Conservation (phyloP, 2,113 vertebrate species). For the Rhodinocichla rosea region DNA sequence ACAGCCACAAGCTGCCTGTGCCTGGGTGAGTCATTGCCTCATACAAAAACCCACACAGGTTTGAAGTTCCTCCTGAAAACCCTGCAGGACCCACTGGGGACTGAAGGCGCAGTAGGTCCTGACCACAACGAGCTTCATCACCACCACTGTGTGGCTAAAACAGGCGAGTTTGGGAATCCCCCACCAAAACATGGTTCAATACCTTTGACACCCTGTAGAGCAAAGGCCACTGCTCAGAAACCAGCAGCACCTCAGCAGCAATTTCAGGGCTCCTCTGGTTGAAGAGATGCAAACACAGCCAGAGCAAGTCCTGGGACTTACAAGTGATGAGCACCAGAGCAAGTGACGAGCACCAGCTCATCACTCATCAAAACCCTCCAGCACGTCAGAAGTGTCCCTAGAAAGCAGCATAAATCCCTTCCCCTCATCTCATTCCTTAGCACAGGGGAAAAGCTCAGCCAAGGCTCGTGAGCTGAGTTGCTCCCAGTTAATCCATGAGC, state of each 20-base stretch:
- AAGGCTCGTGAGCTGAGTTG: background rate
- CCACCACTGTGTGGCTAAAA: background rate
- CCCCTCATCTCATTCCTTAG: background rate
- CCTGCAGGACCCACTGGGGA: background rate
- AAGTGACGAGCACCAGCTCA: background rate
- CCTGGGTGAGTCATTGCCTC: rapidly evolving
- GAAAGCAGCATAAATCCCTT: background rate
- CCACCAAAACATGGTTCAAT: rapidly evolving
- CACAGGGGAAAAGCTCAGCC: background rate
- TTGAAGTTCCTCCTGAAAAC: background rate
- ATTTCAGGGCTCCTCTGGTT: rapidly evolving
- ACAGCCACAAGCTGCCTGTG: background rate
- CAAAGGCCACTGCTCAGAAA: background rate
- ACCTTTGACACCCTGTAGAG: rapidly evolving
- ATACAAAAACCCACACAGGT: background rate
- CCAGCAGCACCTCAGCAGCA: background rate
- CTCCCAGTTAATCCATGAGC: background rate
- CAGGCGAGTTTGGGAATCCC: background rate
- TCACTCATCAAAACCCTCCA: background rate
- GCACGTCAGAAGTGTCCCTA: background rate
- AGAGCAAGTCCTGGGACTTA: rapidly evolving
- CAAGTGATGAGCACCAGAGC: no score
- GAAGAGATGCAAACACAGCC: background rate
- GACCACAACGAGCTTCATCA: background rate
- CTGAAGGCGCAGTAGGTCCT: background rate